A percentile compares a stretch with the other conserved stretches of the same genome.
Evolutionary conservation across 2,888 invertebrate species (phyloP).

Genomic region (Drosophila putrida): DNA sequence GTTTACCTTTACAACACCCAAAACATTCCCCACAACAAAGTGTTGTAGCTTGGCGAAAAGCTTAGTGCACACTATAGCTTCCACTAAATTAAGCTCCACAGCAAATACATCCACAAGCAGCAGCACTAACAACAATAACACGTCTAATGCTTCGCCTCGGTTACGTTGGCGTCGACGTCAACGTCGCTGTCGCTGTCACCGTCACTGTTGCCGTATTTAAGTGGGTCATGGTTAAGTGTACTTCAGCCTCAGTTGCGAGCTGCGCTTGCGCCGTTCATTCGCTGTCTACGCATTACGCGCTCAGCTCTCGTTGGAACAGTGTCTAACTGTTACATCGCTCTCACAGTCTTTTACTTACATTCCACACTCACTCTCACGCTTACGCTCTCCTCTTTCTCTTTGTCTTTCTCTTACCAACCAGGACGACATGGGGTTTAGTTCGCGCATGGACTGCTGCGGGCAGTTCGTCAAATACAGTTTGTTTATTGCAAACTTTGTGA

Average conservation of each 20-base stretch:
- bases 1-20: conserved; percentile 9
- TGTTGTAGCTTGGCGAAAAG: conserved; percentile 21
- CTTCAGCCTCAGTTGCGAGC: conserved; percentile 61
- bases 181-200: conserved; percentile 34
- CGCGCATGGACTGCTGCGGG: conserved; percentile 95
- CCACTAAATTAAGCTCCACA: conserved; percentile 37
- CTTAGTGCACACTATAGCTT: conserved; percentile 33
- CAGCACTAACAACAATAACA: conserved; percentile 39
- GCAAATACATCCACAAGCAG: conserved; percentile 35
- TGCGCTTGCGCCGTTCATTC: conserved; percentile 58
- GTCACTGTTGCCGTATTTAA: conserved; percentile 38
- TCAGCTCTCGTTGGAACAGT: conserved; percentile 33
- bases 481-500: conserved; percentile 93
- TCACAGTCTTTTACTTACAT: conserved; percentile 3
- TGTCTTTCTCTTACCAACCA: conserved; percentile 33
- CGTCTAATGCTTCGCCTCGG: conserved; percentile 43
- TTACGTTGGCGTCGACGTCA: conserved; percentile 37
- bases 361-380: conserved; percentile 8
- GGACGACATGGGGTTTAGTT: conserved; percentile 90
- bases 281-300: conserved; percentile 50
- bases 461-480: conserved; percentile 94
- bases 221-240: conserved; percentile 78
- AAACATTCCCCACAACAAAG: conserved; percentile 20
- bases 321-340: conserved; percentile 30
- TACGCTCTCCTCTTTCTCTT: background rate